A percentile compares a stretch with the other conserved stretches of the same genome.
These are phyloP conservation scores for Palloptera scutellata DNA, from an alignment of 2,888 invertebrate genomes.

Conservation along the genomic window DNA sequence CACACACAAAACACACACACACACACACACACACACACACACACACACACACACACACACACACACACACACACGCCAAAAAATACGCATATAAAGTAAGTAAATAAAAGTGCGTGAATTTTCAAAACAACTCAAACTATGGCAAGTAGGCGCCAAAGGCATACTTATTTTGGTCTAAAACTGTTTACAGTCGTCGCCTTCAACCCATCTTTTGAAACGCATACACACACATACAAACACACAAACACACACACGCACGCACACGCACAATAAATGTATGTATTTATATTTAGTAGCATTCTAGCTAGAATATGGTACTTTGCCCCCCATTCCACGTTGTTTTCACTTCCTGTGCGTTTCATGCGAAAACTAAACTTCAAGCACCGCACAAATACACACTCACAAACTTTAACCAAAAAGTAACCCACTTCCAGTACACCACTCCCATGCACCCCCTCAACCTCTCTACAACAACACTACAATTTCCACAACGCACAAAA, in stretches of 20 bases:
- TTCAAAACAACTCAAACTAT: conserved; percentile 51
- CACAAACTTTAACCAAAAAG: not conserved
- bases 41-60: not conserved
- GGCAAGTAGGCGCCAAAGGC: conserved; percentile 53
- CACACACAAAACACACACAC: not conserved
- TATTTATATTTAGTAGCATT: not conserved
- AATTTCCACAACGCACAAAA: not conserved
- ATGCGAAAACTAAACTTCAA: not conserved
- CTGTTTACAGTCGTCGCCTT: conserved; percentile 27
- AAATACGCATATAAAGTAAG: too few relatives aligned
- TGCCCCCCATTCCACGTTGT: not conserved
- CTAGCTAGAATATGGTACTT: not conserved
- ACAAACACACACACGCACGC: conserved; percentile 18
- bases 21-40: not conserved
- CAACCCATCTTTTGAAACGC: conserved; percentile 24
- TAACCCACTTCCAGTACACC: not conserved
- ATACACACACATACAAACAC: conserved; percentile 19
- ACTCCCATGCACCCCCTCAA: not conserved
- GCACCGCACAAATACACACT: not conserved
- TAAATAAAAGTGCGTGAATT: conserved; percentile 43
- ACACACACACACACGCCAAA: too few relatives aligned
- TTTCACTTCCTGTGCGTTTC: not conserved
- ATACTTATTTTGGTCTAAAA: conserved; percentile 40
- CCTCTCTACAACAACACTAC: not conserved
- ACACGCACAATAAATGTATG: conserved; percentile 11